Conservation (phyloP, 2,113 vertebrate species). For the Leptosomus discolor region DNA sequence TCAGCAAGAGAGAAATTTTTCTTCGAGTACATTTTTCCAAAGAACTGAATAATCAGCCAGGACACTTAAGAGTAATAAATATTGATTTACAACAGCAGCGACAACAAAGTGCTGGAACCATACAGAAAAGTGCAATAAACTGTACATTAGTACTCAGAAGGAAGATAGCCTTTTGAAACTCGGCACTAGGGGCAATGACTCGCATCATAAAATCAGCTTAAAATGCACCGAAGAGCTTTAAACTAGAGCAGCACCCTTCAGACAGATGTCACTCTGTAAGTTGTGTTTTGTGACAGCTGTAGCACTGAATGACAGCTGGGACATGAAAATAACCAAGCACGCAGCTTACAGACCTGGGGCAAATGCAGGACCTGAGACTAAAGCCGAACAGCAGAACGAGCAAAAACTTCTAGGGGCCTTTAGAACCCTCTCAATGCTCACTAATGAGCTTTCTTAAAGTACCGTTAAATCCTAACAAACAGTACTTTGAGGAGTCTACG, state of each 20-base stretch:
- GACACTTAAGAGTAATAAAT: neutral
- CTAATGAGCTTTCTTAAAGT: neutral
- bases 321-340: neutral
- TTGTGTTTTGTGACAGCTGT: constrained; percentile 39
- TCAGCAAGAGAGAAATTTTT: neutral
- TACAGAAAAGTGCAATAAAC: neutral
- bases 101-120: neutral
- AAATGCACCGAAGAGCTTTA: neutral
- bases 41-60: neutral
- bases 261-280: constrained; percentile 10
- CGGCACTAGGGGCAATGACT: neutral
- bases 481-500: neutral
- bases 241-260: neutral
- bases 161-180: neutral
- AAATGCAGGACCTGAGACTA: neutral
- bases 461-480: neutral
- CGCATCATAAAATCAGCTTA: constrained; percentile 38
- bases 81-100: neutral
- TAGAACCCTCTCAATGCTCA: neutral
- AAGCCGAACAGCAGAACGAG: neutral
- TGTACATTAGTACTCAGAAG: neutral
- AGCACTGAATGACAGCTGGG: constrained; percentile 9
- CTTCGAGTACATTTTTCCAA: neutral
- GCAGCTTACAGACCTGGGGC: neutral
- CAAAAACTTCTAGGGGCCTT: neutral